Evolutionary conservation across 2,888 invertebrate species (phyloP).

Genomic region (Carpatolechia fugitivella): DNA sequence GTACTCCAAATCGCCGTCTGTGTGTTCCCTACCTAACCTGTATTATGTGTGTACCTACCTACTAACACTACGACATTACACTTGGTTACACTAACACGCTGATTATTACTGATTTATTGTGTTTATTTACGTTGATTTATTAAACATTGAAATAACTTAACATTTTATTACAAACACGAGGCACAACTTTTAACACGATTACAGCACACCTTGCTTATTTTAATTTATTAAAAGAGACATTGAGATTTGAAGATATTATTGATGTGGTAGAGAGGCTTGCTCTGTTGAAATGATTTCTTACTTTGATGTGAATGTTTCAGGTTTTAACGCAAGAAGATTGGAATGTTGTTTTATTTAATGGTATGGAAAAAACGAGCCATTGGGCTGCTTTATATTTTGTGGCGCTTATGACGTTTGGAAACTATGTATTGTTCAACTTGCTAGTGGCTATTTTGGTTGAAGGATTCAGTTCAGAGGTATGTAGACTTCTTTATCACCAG

Average conservation of each 20-base stretch:
- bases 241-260: conserved; percentile 70
- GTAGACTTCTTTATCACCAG: too few relatives aligned
- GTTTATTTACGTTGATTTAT: conserved; percentile 50
- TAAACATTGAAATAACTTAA: conserved; percentile 50
- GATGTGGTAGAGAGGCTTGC: conserved; percentile 63
- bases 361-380: conserved; percentile 99
- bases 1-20: conserved; percentile 75
- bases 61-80: conserved; percentile 66
- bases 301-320: conserved; percentile 78
- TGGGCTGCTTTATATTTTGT: conserved; percentile 99
- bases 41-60: conserved; percentile 80
- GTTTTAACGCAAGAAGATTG: conserved; percentile 99
- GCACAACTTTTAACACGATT: conserved; percentile 68
- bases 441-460: conserved; percentile 99
- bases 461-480: conserved; percentile 98
- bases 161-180: conserved; percentile 57
- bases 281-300: conserved; percentile 35
- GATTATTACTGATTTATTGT: conserved; percentile 49
- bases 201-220: conserved; percentile 79
- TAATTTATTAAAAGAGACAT: conserved; percentile 75
- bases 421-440: conserved; percentile 99
- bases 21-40: conserved; percentile 64
- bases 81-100: conserved; percentile 67
- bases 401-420: conserved; percentile 99
- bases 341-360: conserved; percentile 99